phyloP scores from a whole-genome alignment of 2,888 invertebrate genomes.

The Zootermopsis nevadensis region DNA sequence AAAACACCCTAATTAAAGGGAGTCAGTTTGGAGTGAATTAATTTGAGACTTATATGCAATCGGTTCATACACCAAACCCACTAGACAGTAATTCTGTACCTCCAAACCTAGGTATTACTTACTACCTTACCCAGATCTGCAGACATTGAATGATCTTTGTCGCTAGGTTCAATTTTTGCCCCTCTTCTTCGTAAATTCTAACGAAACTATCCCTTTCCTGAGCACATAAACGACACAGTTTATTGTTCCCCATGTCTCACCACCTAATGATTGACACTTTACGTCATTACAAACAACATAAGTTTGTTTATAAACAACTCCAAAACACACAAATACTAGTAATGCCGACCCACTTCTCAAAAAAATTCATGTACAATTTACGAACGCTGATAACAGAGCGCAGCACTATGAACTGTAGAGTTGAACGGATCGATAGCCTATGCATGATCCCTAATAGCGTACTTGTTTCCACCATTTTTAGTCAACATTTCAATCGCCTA shows the following conservation, averaged over 20 bases:
- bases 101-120: not conserved
- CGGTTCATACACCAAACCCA: not conserved
- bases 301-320: constrained; percentile 51
- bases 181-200: constrained; percentile 57
- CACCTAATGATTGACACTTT: constrained; percentile 53
- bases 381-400: constrained; percentile 48
- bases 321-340: constrained; percentile 41
- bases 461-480: constrained; percentile 9
- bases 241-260: constrained; percentile 47
- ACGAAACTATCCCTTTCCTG: constrained; percentile 53
- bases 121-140: constrained; percentile 57
- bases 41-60: not conserved
- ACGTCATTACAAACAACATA: constrained; percentile 47
- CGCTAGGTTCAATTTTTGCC: constrained; percentile 56
- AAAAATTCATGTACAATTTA: constrained; percentile 37
- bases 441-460: not conserved
- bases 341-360: constrained; percentile 35
- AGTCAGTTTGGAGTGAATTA: not conserved
- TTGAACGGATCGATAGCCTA: constrained; percentile 38
- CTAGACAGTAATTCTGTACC: not conserved
- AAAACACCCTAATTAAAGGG: not conserved
- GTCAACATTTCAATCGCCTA: constrained; percentile 18
- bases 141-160: constrained; percentile 58
- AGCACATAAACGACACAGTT: constrained; percentile 53
- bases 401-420: constrained; percentile 34